A percentile compares a stretch with the other conserved stretches of the same genome.
Conservation (phyloP, 2,797 vertebrate species). For the Enteromius viviparus region DNA sequence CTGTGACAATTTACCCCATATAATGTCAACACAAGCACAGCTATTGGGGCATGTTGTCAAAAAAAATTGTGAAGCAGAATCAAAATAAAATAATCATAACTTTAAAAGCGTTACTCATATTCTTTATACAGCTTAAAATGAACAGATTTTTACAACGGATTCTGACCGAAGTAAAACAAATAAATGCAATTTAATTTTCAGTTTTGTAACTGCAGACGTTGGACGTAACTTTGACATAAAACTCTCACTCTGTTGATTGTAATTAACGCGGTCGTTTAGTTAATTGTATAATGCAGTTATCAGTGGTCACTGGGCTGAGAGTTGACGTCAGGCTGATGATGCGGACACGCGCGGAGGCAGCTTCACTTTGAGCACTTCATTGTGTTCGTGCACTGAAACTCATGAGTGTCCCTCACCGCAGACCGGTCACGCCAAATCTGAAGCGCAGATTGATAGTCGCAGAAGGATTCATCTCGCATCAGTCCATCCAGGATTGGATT, state of each 20-base stretch:
- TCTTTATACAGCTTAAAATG: background rate
- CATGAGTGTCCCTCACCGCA: background rate
- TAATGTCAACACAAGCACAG: background rate
- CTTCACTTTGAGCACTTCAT: slow-evolving; percentile 43
- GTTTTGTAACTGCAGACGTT: background rate
- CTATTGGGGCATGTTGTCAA: background rate
- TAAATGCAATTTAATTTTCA: background rate
- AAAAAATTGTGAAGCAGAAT: too few species aligned
- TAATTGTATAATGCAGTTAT: background rate
- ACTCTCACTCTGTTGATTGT: too few species aligned
- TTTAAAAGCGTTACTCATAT: background rate
- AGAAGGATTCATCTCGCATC: slow-evolving; percentile 1
- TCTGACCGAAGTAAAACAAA: background rate
- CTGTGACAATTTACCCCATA: background rate
- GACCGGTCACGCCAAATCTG: background rate
- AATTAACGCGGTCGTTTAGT: background rate
- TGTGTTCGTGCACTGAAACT: background rate
- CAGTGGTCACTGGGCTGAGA: background rate
- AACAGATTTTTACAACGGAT: background rate
- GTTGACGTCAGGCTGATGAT: slow-evolving; percentile 50
- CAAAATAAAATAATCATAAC: background rate
- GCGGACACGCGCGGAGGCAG: slow-evolving; percentile 5
- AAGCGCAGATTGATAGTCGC: background rate
- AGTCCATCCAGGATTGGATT: slow-evolving; percentile 42
- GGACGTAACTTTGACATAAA: background rate